A percentile compares a stretch with the other conserved stretches of the same genome.
Evolutionary conservation across 2,113 vertebrate genomes (phyloP).

Genomic region (Falcunculus frontatus): DNA sequence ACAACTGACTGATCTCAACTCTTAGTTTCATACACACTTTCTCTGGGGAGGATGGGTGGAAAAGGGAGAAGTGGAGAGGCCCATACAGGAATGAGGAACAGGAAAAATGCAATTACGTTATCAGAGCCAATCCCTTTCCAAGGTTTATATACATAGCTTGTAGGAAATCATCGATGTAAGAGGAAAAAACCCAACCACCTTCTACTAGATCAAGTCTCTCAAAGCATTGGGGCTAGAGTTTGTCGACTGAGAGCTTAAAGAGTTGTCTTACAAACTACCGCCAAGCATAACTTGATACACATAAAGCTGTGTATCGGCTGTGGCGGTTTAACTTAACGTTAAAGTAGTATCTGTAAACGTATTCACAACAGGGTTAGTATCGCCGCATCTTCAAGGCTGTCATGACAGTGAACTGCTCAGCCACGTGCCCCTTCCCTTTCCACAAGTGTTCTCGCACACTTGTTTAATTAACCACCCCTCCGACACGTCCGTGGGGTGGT

Average conservation of each 20-base stretch:
- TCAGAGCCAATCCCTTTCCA: background rate
- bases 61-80: background rate
- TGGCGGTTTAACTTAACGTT: background rate
- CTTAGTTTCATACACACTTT: background rate
- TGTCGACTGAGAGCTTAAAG: background rate
- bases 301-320: too few species aligned
- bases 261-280: background rate
- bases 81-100: constrained; percentile 51
- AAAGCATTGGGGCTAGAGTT: background rate
- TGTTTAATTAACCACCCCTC: background rate
- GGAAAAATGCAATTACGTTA: constrained; percentile 35
- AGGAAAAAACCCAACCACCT: accelerated
- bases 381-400: background rate
- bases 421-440: background rate
- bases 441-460: background rate
- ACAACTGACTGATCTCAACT: background rate
- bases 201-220: background rate
- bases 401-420: background rate
- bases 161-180: background rate
- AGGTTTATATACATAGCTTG: background rate
- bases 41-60: background rate
- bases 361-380: too few species aligned
- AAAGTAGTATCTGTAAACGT: background rate
- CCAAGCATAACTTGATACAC: background rate
- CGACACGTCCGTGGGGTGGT: background rate